These are phyloP conservation scores for Anguilla marmorata DNA, from an alignment of 2,797 vertebrate genomes.

Conservation along the genomic window DNA sequence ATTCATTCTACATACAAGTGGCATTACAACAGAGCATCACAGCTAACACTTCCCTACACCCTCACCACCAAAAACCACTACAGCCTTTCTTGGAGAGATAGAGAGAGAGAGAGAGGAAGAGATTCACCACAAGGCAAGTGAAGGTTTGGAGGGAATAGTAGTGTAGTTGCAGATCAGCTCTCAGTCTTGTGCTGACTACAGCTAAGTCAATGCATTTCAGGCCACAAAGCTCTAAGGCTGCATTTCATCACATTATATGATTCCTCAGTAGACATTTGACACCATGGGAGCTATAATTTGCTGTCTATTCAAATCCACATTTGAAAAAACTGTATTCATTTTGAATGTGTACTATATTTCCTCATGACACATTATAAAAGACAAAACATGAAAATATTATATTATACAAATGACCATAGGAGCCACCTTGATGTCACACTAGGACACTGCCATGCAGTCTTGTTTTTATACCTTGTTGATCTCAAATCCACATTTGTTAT, in stretches of 20 bases:
- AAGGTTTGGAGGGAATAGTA: slow-evolving; percentile 14
- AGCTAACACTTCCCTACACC: slow-evolving; percentile 45
- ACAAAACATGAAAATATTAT: slow-evolving; percentile 26
- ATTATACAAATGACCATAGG: slow-evolving; percentile 50
- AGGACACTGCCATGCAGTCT: slow-evolving; percentile 22
- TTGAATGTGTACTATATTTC: slow-evolving; percentile 11
- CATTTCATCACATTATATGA: slow-evolving; percentile 26
- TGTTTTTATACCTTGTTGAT: not conserved
- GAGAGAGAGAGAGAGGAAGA: slow-evolving; percentile 37
- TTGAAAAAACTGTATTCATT: slow-evolving; percentile 9
- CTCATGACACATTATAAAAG: slow-evolving; percentile 29
- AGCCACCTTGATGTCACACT: slow-evolving; percentile 27
- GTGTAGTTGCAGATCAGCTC: not conserved
- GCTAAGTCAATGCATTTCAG: slow-evolving; percentile 16
- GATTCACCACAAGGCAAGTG: slow-evolving; percentile 31
- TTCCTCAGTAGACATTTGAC: slow-evolving; percentile 33
- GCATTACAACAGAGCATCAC: slow-evolving; percentile 43
- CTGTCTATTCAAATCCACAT: slow-evolving; percentile 18
- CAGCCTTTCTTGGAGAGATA: slow-evolving; percentile 40
- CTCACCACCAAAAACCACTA: slow-evolving; percentile 44
- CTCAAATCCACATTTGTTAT: slow-evolving; percentile 10
- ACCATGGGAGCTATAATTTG: slow-evolving; percentile 25
- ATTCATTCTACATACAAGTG: slow-evolving; percentile 50
- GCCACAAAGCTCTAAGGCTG: not conserved
- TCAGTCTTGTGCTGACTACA: slow-evolving; percentile 17